Evolutionary conservation across 2,797 vertebrate species (phyloP).

Genomic region (Eulemur mongoz): DNA sequence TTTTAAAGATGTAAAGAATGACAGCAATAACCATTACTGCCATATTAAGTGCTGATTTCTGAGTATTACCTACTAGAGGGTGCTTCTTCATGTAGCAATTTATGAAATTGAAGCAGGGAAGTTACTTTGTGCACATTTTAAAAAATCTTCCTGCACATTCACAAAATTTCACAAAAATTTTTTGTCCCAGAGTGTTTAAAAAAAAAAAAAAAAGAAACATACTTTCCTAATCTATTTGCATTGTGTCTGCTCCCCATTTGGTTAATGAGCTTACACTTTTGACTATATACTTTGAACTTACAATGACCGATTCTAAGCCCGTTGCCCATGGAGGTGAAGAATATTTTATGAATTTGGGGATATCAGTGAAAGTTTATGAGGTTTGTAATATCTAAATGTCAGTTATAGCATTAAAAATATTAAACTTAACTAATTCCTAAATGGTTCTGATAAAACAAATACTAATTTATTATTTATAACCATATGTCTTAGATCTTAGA

Average conservation of each 20-base stretch:
- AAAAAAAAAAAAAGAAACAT: background rate
- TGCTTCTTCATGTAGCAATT: slow-evolving; percentile 65
- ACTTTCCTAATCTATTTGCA: background rate
- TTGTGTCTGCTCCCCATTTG: background rate
- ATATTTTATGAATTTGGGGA: slow-evolving; percentile 49
- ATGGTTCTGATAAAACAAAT: slow-evolving; percentile 55
- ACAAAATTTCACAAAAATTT: slow-evolving; percentile 39
- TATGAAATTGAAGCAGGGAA: slow-evolving; percentile 72
- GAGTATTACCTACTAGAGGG: slow-evolving; percentile 65
- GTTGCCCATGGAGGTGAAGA: slow-evolving; percentile 27
- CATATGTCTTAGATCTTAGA: slow-evolving; percentile 30
- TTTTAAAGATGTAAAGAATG: slow-evolving; percentile 82
- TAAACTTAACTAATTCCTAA: slow-evolving; percentile 75
- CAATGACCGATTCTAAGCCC: slow-evolving; percentile 39
- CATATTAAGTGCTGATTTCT: slow-evolving; percentile 78
- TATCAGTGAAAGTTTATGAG: slow-evolving; percentile 6
- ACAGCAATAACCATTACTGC: slow-evolving; percentile 79
- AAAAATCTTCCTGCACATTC: background rate
- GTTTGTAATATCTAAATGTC: slow-evolving; percentile 47
- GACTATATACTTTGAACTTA: slow-evolving; percentile 23
- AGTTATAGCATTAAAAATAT: slow-evolving; percentile 36
- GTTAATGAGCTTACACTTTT: slow-evolving; percentile 24
- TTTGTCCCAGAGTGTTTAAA: background rate
- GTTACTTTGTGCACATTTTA: slow-evolving; percentile 16
- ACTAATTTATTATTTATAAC: slow-evolving; percentile 57